A percentile compares a stretch with the other conserved stretches of the same genome.
Evolutionary conservation across 2,797 vertebrate genomes (phyloP).

Genomic region (Lophotriccus pileatus): DNA sequence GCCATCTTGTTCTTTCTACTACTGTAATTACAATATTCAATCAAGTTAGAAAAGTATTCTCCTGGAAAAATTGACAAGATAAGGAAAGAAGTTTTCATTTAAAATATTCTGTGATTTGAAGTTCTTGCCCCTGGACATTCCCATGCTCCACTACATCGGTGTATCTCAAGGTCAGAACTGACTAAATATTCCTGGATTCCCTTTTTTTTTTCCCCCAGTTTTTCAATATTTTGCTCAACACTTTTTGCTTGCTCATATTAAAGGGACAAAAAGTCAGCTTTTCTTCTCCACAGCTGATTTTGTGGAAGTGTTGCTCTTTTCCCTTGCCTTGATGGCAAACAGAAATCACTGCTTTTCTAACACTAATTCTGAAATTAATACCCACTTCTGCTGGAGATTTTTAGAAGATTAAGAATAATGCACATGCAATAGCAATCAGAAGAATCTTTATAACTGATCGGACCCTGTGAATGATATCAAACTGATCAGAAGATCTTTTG

Average conservation of each 20-base stretch:
- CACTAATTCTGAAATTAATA: neutral
- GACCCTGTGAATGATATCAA: neutral
- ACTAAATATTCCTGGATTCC: neutral
- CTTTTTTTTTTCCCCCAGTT: neutral
- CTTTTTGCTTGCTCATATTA: fast-evolving
- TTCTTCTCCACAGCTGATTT: neutral
- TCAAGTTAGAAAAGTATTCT: neutral
- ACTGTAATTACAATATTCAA: neutral
- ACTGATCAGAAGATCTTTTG: neutral
- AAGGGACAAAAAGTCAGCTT: neutral
- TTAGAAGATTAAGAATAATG: neutral
- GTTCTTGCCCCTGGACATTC: neutral
- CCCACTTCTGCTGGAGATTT: neutral
- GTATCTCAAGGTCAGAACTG: neutral
- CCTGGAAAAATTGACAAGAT: neutral
- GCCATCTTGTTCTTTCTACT: neutral
- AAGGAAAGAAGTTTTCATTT: neutral
- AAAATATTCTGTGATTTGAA: neutral
- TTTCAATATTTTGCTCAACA: neutral
- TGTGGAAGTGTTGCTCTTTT: neutral
- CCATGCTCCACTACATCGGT: neutral
- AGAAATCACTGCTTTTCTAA: neutral
- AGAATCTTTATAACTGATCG: neutral
- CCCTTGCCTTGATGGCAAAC: neutral
- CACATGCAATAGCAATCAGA: neutral